Base-by-base conservation (phyloP, 1,140 invertebrate genomes). In the Drosophila bocqueti region DNA sequence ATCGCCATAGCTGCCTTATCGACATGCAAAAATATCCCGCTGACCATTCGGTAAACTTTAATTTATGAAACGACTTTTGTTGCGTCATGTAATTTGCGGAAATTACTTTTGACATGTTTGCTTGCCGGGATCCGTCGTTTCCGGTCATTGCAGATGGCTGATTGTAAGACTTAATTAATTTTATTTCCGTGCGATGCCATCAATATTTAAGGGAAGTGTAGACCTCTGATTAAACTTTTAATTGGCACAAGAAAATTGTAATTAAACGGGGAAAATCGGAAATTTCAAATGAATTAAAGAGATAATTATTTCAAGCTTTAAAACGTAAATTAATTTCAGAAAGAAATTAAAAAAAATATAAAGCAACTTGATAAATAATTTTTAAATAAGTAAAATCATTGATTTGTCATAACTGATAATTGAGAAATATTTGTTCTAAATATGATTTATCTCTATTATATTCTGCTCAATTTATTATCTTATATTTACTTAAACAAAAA, bases 91-190 rank as follows among this genome's bases (percentile, higher is more conserved):
- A 87, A 81, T 89, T 84, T 81, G 57, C 84, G 66, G 85, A 89
- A 90, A 90, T 81, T 75, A 81, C 85, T 90, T 84, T 81, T 90
- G 84, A 78, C 74, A 69, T 77, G 64, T 73, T 76, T 83, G 71
- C 47, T 61, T 58, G 38, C 34, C 26, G 58, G 42, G 43, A 64
- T 61, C 50, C 40, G 18, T 40, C 50, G 55, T 80, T 75, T 67
- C 69, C 69, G 55, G 71, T 52, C 75, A 68, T 50, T 78, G 67
- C 67, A 52, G 76, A 74, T 55, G 69, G 66, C 34, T 55, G 75
- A 87, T 75, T 84, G 77, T 71, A 81, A 75, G 68, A 72, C 69
- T 87, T 87, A 90, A 89, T 89, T 89, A 89, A 87, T 84, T 87
- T 81, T 73, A 87, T 68, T 62, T 38, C 49, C 66, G 42, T 50